These are phyloP conservation scores for Nannospalax galili DNA, from an alignment of 2,113 vertebrate genomes.

Conservation along the genomic window DNA sequence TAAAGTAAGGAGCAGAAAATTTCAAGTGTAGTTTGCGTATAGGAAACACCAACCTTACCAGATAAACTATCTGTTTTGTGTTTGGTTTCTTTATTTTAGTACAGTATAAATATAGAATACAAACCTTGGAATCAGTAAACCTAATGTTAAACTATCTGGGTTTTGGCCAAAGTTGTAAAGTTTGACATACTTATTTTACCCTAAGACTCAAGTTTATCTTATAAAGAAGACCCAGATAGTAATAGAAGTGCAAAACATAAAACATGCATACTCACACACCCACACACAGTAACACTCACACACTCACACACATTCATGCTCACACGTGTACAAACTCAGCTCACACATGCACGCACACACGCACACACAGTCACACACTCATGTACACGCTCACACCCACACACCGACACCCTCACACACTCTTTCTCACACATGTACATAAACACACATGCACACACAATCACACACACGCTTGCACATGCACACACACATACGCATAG, in stretches of 20 bases:
- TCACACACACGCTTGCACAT: not conserved
- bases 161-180: not conserved
- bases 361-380: not conserved
- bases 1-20: not conserved
- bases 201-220: not conserved
- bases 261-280: not conserved
- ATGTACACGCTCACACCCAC: not conserved
- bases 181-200: not conserved
- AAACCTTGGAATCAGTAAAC: not conserved
- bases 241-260: not conserved
- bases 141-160: not conserved
- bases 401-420: no score
- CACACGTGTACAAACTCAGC: not conserved
- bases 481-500: not conserved
- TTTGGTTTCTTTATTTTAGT: not conserved
- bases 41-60: not conserved
- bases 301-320: no score
- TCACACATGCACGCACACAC: not conserved
- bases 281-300: not conserved
- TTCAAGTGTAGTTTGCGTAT: not conserved
- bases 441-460: not conserved
- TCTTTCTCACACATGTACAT: not conserved
- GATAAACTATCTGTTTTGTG: not conserved
- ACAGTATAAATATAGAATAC: constrained; percentile 1
- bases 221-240: not conserved